A percentile compares a stretch with the other conserved stretches of the same genome.
Evolutionary conservation across 2,888 invertebrate genomes (phyloP).

Genomic region (Podabrus alpinus): DNA sequence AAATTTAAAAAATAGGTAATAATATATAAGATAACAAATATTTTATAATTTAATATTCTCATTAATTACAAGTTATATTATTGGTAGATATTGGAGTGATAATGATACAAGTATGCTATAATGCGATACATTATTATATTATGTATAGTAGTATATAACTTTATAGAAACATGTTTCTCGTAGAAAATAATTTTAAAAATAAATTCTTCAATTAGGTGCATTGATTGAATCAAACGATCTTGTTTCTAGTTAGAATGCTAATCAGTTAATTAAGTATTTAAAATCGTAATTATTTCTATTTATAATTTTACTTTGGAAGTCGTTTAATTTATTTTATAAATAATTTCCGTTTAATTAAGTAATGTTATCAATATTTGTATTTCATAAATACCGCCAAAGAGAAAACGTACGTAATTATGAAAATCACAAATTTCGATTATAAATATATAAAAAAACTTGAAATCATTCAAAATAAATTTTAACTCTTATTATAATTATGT

Average conservation of each 20-base stretch:
- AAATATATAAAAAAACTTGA: not conserved
- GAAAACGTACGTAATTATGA: not conserved
- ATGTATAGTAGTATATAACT: too few relatives aligned
- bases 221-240: not conserved
- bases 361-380: not conserved
- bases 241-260: not conserved
- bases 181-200: not conserved
- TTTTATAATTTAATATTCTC: too few relatives aligned
- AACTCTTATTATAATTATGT: too few relatives aligned
- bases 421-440: not conserved
- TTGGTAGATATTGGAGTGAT: too few relatives aligned
- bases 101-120: too few relatives aligned
- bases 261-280: not conserved
- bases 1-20: too few relatives aligned
- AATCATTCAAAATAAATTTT: not conserved
- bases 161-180: not conserved
- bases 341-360: not conserved
- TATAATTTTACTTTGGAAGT: not conserved
- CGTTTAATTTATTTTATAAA: not conserved
- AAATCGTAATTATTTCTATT: not conserved
- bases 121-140: too few relatives aligned
- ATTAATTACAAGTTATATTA: too few relatives aligned
- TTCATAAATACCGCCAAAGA: not conserved
- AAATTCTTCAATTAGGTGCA: not conserved
- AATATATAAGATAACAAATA: too few relatives aligned